Evolutionary conservation across 2,888 invertebrate species (phyloP).

Genomic region (Drosophila dives): DNA sequence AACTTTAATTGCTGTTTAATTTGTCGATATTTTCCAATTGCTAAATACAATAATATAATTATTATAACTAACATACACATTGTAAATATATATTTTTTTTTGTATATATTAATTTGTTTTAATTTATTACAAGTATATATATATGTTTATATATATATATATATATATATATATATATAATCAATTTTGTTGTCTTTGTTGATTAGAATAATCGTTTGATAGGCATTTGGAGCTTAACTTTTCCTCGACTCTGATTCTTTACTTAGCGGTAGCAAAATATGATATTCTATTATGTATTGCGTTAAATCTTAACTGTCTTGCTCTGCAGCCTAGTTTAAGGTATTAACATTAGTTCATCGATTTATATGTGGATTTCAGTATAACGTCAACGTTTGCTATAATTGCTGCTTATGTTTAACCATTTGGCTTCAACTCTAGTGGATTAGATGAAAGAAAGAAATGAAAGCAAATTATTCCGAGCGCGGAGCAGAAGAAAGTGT

Average conservation of each 20-base stretch:
- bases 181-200: slow-evolving; percentile 38
- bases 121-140: slow-evolving; percentile 23
- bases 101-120: slow-evolving; percentile 17
- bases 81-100: slow-evolving; percentile 57
- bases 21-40: slow-evolving; percentile 60
- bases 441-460: slow-evolving; percentile 27
- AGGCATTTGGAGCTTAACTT: slow-evolving; percentile 57
- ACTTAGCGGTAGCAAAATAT: slow-evolving; percentile 62
- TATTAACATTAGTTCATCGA: slow-evolving; percentile 49
- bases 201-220: slow-evolving; percentile 50
- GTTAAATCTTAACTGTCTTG: slow-evolving; percentile 27
- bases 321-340: slow-evolving; percentile 48
- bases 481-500: slow-evolving; percentile 32
- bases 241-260: slow-evolving; percentile 30
- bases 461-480: slow-evolving; percentile 32
- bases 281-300: slow-evolving; percentile 26
- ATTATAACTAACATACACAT: slow-evolving; percentile 64
- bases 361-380: slow-evolving; percentile 25
- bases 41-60: slow-evolving; percentile 68
- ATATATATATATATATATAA: slow-evolving; percentile 27
- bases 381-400: slow-evolving; percentile 59
- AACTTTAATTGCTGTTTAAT: slow-evolving; percentile 68
- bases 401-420: slow-evolving; percentile 27
- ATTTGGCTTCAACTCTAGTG: slow-evolving; percentile 62
- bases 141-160: slow-evolving; percentile 20